Base-by-base conservation (phyloP, 2,888 invertebrate genomes). In the Perithous albicinctus region DNA sequence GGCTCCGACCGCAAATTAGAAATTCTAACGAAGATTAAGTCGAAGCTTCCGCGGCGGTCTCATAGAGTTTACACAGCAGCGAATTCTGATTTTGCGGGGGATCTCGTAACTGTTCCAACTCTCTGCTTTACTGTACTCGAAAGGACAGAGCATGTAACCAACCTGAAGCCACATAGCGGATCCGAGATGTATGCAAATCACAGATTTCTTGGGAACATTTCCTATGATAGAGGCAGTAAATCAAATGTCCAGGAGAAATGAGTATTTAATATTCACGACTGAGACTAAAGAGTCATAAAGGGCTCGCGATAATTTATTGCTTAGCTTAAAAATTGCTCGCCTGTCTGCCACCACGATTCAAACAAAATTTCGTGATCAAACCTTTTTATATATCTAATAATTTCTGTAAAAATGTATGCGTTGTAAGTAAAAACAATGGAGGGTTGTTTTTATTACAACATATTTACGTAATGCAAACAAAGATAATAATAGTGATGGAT, bases 21-120 rank as follows among this genome's bases (percentile, higher is more conserved):
- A 88, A 88, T 88, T 89, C 88, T 87, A 88, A 89, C 85, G 88
- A 88, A 87, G 85, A 86, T 87, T 82, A 85, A 84, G 83, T 32
- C 83, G 64, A 66, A 76, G 26, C 79, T 78, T 75, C 46, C 32
- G 46, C 43, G 32, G 29, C 56, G 56, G 48, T 83, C 35, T 61
- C 76, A 61, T 70, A 15, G 46, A 7, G 29, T 32, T 67, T 78
- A 46, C 67, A 26, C 15, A 46, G n/a, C 43, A 18, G 48, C 15
- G 29, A 64, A 46, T 29, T 64, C 18, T 26, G 64, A 64, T 43
- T 64, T 46, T 46, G 46, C 64, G 7, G 46, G 18, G 15, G 8
- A 46, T 8, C 43, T 29, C 46, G 23, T 15, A n/a, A 12, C 41
- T 26, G 26, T 51, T 64, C 35, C 48, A 10, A 64, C 32, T 38